Base-by-base conservation (phyloP, 2,797 vertebrate species). In the Tenualosa thibaudeaui region DNA sequence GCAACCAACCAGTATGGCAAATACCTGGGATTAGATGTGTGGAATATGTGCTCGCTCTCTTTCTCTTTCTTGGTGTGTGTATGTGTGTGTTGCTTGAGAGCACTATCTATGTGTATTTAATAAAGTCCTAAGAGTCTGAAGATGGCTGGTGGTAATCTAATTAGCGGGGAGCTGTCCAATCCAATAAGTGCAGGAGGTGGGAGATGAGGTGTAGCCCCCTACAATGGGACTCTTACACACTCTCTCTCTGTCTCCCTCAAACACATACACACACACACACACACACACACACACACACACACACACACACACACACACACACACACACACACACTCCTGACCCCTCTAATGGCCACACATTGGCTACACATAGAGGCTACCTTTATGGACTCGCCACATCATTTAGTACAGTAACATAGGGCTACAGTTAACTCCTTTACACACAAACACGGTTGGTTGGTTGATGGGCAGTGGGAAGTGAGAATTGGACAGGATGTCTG, bases 171-270 rank as follows among this genome's bases (percentile, higher is more conserved):
- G 89, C 93, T 90, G 92, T 95, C 93, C 92, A 93, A 94, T 94
- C 92, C 93, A 94, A 95, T 95, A 93, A 94, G 93, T 93, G 92
- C 90, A 94, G 94, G 93, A 93, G 93, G 91, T 93, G 93, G 92
- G 22, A 93, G 92, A 91, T 91, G 83, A 88, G 87, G 91, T 89
- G 90, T 91, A 90, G 86, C 89, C 91, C 91, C 88, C 93, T 90
- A 93, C 89, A 85, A 90, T 92, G 92, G 93, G 90, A 91, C 91
- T 89, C 89, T 87, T 90, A 90, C n/a, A 46, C 46, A 46, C 46
- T 4, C 46, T 4, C 46, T 4, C 46, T 4, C 46, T 46, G 46
- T 4, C 46, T 4, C 46, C 4, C 46, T 4, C 46, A 46, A 6
- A 19, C 46, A 71, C 54, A 82, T 37, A 62, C 54, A 83, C 53